Evolutionary conservation across 2,113 vertebrate species (phyloP), one percentile per base, ranked within the genome.

Genomic region (Muscicapa adusta): DNA sequence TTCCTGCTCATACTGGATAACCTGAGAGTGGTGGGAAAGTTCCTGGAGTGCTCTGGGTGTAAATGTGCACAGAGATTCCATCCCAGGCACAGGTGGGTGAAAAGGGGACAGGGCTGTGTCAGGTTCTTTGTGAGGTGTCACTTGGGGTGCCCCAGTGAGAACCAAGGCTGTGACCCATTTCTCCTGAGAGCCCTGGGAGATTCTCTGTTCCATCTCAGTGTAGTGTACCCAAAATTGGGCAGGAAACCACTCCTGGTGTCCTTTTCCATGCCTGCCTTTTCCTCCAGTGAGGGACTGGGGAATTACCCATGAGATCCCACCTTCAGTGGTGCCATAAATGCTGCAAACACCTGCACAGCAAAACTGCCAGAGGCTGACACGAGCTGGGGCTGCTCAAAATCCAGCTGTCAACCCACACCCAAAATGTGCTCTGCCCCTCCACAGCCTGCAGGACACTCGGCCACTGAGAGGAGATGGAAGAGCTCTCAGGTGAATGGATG

Each of bases 261-360:
- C 28, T 53, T 63, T 8, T 15, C 63, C 36, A 20, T 5, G 7
- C 3, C 26, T 10, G 34, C 29, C 3, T 6, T 18, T 31, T 19
- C 43, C 42, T 8, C 40, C 26, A 18, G 31, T 1, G 58, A 53
- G 17, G 70, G 45, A 3, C 0, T 34, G 40, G 23, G 1, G 2
- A 51, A 19, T 33, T 6, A 9, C 24, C 45, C 4, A 0, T 0
- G 18, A 31, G 36, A 14, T 65, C 48, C 57, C 0, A n/a, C 5
- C 40, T 67, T 12, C 33, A 33, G 24, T 5, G 20, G 33, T 36
- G 73, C 70, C 53, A 0, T 1, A 18, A 50, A 33, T 1, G 28
- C 28, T 33, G 86, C 60, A 77, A 77, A 45, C 47, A 40, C 40
- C 40, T 40, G 40, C 40, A 36, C 75, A 58, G 67, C 40, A 77